phyloP scores from a whole-genome alignment of 1,140 invertebrate species.

The Bombus impatiens region DNA sequence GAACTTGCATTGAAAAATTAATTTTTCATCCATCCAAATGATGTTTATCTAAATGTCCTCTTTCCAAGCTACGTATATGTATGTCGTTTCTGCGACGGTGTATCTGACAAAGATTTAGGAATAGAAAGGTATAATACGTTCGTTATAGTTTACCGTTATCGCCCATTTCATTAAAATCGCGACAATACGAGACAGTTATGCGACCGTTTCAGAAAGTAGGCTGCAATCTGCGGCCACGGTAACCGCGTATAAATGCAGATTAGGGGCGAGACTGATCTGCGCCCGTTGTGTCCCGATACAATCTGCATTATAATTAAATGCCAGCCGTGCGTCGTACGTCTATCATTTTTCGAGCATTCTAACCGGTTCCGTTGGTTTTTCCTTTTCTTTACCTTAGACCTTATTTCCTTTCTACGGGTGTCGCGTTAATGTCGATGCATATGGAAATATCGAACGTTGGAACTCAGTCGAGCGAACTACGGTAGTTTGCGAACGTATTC shows the following conservation, averaged over 20 bases:
- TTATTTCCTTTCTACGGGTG: not conserved
- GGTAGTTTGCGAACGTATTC: not conserved
- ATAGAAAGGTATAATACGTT: not conserved
- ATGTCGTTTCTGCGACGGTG: not conserved
- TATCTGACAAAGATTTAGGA: not conserved
- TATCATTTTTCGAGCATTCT: constrained; percentile 46
- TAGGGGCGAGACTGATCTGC: constrained; percentile 26
- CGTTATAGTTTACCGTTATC: not conserved
- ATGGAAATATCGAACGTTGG: not conserved
- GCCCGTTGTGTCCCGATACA: constrained; percentile 12
- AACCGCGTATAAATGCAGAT: constrained; percentile 30
- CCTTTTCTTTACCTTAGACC: not conserved
- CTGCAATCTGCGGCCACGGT: not conserved
- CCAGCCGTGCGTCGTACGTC: constrained; percentile 26
- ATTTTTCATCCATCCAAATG: not conserved
- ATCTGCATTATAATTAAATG: constrained; percentile 48
- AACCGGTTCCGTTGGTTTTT: constrained; percentile 49
- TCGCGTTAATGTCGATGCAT: not conserved
- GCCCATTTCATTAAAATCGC: constrained; percentile 4
- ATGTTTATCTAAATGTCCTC: not conserved
- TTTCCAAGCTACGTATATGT: no score
- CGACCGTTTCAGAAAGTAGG: constrained; percentile 36
- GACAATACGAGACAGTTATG: not conserved
- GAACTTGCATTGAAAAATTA: not conserved
- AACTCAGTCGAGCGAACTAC: not conserved